Conservation (phyloP, 1,140 invertebrate species). For the Oryzaephilus surinamensis region DNA sequence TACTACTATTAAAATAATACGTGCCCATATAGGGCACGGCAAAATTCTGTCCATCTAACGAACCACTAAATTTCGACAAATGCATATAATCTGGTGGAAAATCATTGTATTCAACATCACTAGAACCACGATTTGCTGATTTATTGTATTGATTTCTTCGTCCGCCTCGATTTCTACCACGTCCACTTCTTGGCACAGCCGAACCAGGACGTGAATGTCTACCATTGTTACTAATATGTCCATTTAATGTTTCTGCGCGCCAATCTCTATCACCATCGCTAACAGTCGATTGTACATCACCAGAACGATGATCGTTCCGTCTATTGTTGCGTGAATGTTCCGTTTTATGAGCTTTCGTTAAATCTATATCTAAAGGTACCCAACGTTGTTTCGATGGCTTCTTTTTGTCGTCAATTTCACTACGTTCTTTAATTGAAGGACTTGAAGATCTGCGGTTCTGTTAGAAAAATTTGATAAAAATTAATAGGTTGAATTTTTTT, state of each 20-base stretch:
- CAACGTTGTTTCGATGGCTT: conserved; percentile 58
- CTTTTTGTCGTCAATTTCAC: conserved; percentile 25
- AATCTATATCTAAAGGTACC: conserved; percentile 62
- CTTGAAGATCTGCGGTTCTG: conserved; percentile 9
- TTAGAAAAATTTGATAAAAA: background rate
- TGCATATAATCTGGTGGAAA: conserved; percentile 40
- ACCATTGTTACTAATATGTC: background rate
- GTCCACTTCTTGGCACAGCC: conserved; percentile 23
- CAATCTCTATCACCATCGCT: conserved; percentile 32
- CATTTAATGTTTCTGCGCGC: conserved; percentile 20
- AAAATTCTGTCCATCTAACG: conserved; percentile 18
- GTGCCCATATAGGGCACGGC: conserved; percentile 55
- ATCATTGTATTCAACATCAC: conserved; percentile 36
- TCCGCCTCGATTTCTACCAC: conserved; percentile 24
- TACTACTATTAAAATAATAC: conserved; percentile 45
- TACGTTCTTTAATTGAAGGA: conserved; percentile 6
- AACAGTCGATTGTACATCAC: conserved; percentile 31
- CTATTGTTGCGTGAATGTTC: conserved; percentile 17
- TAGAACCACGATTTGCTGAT: conserved; percentile 30
- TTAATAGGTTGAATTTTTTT: background rate
- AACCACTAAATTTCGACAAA: conserved; percentile 26
- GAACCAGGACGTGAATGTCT: conserved; percentile 6
- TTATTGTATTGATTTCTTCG: conserved; percentile 22
- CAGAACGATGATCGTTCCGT: conserved; percentile 13
- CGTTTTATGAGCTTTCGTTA: conserved; percentile 38